Percentiles rank a stretch among this genome's conserved stretches.
Evolutionary conservation across 2,113 vertebrate genomes (phyloP).

Genomic region (Geothlypis trichas): DNA sequence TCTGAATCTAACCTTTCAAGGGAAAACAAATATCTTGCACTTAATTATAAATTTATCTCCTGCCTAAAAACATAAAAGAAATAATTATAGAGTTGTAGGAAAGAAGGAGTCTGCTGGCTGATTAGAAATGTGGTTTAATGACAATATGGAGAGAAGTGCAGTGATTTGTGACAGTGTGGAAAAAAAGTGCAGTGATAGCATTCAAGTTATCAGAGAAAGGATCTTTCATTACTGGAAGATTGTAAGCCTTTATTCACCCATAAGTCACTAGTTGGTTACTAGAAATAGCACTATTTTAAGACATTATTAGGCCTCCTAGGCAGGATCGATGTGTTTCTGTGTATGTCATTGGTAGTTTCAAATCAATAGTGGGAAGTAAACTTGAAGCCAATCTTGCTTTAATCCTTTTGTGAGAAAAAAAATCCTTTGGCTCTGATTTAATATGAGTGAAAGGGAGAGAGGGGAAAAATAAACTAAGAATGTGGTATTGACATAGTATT

Average conservation of each 20-base stretch:
- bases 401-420: neutral
- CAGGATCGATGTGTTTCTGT: neutral
- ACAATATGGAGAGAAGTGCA: slow-evolving; percentile 9
- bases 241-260: neutral
- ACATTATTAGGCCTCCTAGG: neutral
- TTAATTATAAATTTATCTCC: slow-evolving; percentile 30
- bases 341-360: neutral
- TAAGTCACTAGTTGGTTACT: neutral
- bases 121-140: slow-evolving; percentile 49
- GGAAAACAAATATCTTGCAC: slow-evolving; percentile 28
- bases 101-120: slow-evolving; percentile 24
- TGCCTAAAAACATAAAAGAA: slow-evolving; percentile 13
- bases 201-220: neutral
- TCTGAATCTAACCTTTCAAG: slow-evolving; percentile 1
- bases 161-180: neutral
- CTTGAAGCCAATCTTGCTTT: neutral
- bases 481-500: neutral
- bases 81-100: neutral
- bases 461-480: neutral
- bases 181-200: neutral
- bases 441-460: neutral
- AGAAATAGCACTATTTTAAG: neutral
- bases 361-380: neutral
- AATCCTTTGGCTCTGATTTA: neutral
- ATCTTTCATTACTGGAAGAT: neutral